Conservation (phyloP, 2,113 vertebrate genomes). For the Hippocampus zosterae region DNA sequence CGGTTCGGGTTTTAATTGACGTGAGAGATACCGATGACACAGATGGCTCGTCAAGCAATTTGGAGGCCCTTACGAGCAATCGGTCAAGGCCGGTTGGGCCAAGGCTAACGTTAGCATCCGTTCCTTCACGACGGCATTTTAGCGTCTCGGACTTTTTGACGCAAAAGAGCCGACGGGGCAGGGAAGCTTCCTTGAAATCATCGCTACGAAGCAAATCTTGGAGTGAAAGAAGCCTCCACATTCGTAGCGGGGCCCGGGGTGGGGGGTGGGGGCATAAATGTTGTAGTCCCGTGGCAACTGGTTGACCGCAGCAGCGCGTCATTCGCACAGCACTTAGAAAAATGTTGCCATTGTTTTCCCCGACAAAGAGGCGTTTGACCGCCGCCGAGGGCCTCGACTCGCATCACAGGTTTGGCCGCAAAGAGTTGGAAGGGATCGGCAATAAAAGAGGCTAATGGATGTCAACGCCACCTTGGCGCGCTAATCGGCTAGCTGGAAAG, state of each 20-base stretch:
- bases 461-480: slow-evolving; percentile 41
- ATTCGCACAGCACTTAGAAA: not conserved
- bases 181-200: too few species aligned
- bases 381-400: slow-evolving; percentile 11
- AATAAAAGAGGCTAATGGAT: slow-evolving; percentile 44
- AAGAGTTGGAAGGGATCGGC: not conserved
- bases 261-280: too few species aligned
- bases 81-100: too few species aligned
- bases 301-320: not conserved
- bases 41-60: not conserved
- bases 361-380: slow-evolving; percentile 42
- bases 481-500: slow-evolving; percentile 24
- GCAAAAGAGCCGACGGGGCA: too few species aligned
- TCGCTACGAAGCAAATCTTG: too few species aligned
- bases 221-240: too few species aligned
- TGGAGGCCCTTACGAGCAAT: too few species aligned
- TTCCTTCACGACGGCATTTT: too few species aligned
- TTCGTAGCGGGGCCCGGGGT: too few species aligned
- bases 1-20: not conserved
- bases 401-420: slow-evolving; percentile 36
- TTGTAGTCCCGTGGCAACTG: not conserved
- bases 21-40: slow-evolving; percentile 8
- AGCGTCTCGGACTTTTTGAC: too few species aligned
- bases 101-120: too few species aligned
- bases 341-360: slow-evolving; percentile 39